phyloP scores from a whole-genome alignment of 1,140 invertebrate genomes.

The Galleria mellonella region DNA sequence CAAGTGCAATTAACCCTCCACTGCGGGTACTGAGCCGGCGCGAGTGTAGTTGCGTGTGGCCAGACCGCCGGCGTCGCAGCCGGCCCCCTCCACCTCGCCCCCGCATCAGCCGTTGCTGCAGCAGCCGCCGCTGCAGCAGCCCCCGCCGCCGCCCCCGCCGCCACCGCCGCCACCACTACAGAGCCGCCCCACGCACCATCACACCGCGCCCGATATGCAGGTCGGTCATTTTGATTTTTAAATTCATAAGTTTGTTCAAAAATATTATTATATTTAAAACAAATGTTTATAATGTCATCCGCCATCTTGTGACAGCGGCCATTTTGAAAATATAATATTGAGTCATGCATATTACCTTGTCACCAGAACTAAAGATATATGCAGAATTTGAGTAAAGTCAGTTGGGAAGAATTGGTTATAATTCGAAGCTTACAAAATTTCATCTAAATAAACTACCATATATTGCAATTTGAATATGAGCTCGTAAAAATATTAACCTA shows the following conservation, averaged over 20 bases:
- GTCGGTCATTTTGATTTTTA: background rate
- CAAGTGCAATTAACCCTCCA: conserved; percentile 30
- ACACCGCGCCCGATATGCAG: background rate
- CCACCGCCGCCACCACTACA: conserved; percentile 6
- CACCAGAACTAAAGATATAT: too few species aligned
- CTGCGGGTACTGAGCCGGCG: conserved; percentile 37
- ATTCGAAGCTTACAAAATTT: too few species aligned
- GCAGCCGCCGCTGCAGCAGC: conserved; percentile 4
- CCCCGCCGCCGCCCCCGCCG: conserved; percentile 1
- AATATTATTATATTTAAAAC: too few species aligned
- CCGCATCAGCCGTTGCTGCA: background rate
- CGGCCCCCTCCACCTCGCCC: background rate
- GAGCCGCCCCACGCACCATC: background rate
- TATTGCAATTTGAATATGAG: too few species aligned
- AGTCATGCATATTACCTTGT: background rate
- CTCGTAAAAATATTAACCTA: too few species aligned
- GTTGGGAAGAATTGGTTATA: too few species aligned
- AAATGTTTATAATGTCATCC: too few species aligned
- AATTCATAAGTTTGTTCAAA: background rate
- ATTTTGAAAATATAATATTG: background rate
- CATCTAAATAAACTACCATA: too few species aligned
- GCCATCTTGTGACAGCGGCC: too few species aligned
- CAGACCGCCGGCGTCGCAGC: conserved; percentile 16
- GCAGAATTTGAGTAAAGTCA: too few species aligned
- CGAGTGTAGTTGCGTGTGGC: conserved; percentile 35